Conservation (phyloP, 1,140 invertebrate species). For the Aphis gossypii region DNA sequence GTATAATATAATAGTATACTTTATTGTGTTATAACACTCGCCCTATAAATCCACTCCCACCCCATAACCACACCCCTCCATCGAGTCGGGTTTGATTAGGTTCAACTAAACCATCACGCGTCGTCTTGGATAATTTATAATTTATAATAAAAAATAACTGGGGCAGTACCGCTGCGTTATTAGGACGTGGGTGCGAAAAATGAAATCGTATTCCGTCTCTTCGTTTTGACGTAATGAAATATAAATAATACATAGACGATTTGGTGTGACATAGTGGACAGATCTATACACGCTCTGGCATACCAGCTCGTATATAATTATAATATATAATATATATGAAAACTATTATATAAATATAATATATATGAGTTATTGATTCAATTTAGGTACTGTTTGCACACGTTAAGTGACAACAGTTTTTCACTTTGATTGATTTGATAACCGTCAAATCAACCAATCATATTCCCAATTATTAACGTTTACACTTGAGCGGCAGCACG, state of each 20-base stretch:
- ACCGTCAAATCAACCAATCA: not conserved
- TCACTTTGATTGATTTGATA: not conserved
- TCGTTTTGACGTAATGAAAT: not conserved
- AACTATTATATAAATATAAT: not conserved
- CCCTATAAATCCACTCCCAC: not conserved
- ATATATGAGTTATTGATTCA: not conserved
- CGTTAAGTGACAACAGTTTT: not conserved
- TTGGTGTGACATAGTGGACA: not conserved
- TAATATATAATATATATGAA: not conserved
- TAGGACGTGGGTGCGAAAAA: not conserved
- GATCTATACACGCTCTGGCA: not conserved
- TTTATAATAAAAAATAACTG: not conserved
- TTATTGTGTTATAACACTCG: not conserved
- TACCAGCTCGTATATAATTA: not conserved
- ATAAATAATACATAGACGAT: not conserved
- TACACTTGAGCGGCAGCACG: not conserved
- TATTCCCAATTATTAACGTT: slow-evolving; percentile 19
- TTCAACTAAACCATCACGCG: not conserved
- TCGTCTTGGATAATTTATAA: not conserved
- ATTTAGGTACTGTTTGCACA: slow-evolving; percentile 16
- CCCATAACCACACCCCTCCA: no score
- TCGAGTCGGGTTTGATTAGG: not conserved
- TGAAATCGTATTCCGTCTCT: not conserved
- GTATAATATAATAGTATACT: not conserved
- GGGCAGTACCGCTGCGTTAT: not conserved